Base-by-base conservation (phyloP, 2,113 vertebrate genomes). In the Rhinolophus sinicus region DNA sequence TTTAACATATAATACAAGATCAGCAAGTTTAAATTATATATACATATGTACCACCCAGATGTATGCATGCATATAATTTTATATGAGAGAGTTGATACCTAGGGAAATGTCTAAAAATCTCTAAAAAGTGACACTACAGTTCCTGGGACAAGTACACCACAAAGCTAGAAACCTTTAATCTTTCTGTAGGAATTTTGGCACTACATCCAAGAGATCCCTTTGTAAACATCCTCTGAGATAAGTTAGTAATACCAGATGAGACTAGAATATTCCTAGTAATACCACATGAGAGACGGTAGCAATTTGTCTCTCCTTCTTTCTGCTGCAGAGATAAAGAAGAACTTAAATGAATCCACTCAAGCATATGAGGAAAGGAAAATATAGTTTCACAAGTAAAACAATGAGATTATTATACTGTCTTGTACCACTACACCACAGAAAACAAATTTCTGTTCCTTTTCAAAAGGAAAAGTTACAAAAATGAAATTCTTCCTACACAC, bases 381-480 rank as follows among this genome's bases (percentile, higher is more conserved):
- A 93, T 85, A 94, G 62, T 88, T 93, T 96, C n/a, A 65, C 58
- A 75, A 93, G 54, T 73, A 86, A 90, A 93, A 62, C 75, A 77
- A 93, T 92, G n/a, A 81, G 58, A 85, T 93, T 78, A 83, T 95
- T 90, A 82, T 52, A 58, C 28, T 81, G 38, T 67, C 80, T 86
- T 58, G 1, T 80, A 75, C 35, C 5, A 28, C 26, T 33, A 40
- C 8, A 50, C n/a, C 35, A 30, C 18, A 72, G 70, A 75, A 94
- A 85, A 90, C 28, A 95, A 65, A 94, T 60, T 89, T 95, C 40
- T 56, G 7, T 76, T 85, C 67, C 50, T 82, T 96, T 94, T 84
- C 52, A 86, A 62, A 86, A 30, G 44, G 52, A 97, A 94, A 75
- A 88, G 72, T n/a, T 72, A 6, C 30, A 67, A 44, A 90, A 83